Percentiles rank a stretch among this genome's conserved stretches.
Evolutionary conservation across 2,888 invertebrate genomes (phyloP).

Genomic region (Hedya salicella): DNA sequence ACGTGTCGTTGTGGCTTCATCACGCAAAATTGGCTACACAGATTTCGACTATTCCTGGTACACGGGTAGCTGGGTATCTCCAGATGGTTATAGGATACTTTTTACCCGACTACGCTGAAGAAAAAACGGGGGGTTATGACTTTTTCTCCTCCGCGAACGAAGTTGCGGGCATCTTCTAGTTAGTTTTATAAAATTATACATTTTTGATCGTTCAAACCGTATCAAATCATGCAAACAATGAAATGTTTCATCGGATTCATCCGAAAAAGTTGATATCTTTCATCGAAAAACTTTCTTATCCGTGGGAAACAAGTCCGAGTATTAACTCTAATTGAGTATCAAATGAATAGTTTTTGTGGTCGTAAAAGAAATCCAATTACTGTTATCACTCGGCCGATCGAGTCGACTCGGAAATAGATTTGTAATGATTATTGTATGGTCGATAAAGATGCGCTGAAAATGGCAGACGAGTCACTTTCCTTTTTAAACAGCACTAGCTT

Average conservation of each 20-base stretch:
- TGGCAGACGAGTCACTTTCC: constrained; percentile 19
- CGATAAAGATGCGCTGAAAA: constrained; percentile 15
- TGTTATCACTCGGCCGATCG: constrained; percentile 33
- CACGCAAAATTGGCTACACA: too few relatives aligned
- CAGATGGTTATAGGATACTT: too few relatives aligned
- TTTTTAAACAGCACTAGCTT: neutral
- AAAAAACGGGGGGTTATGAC: too few relatives aligned
- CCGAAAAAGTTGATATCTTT: constrained; percentile 9
- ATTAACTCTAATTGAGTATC: constrained; percentile 24
- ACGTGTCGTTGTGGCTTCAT: too few relatives aligned
- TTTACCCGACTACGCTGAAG: too few relatives aligned
- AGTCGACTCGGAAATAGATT: constrained; percentile 24
- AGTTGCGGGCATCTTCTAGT: too few relatives aligned
- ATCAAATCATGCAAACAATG: neutral
- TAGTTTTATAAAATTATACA: neutral
- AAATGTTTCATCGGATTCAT: constrained; percentile 1
- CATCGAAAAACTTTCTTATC: constrained; percentile 32
- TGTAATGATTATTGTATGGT: constrained; percentile 31
- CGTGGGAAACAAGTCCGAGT: constrained; percentile 22
- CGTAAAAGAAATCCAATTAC: constrained; percentile 37
- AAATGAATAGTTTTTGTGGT: constrained; percentile 30
- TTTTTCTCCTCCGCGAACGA: too few relatives aligned
- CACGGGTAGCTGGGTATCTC: too few relatives aligned
- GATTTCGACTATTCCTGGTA: too few relatives aligned
- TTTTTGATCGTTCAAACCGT: neutral